Evolutionary conservation across 2,888 invertebrate genomes (phyloP), one percentile per base, ranked within the genome.

Genomic region (Drosophila prostipennis): DNA sequence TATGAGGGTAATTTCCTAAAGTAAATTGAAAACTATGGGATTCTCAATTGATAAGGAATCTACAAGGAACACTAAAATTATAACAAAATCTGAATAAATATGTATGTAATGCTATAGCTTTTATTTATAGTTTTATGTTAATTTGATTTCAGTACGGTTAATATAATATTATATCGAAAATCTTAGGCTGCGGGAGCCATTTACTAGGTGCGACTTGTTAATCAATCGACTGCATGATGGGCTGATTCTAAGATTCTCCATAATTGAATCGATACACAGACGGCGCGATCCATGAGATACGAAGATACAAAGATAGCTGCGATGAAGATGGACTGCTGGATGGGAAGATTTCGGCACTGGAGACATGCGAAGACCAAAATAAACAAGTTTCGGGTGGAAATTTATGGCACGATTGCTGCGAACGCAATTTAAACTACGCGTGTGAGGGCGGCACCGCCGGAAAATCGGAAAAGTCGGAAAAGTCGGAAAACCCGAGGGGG

Each of bases 381-480:
- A 73, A 56, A 56, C 67, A 78, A 80, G 69, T 77, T 78, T 54
- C 70, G 39, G 49, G 61, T 63, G 59, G 54, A 85, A 74, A 88
- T 82, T 88, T 85, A 87, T 82, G 78, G 77, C 75, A 81, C 83
- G 72, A 72, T 46, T 46, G 46, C 46, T 46, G 46, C 46, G 70
- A 82, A 70, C 80, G 72, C 79, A 87, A 87, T 82, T 82, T 87
- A 87, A 82, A 82, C 82, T 85, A 82, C 82, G 82, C 83, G 88
- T 82, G 82, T 85, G 82, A 82, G 82, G 84, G 74, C 63, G 68
- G 59, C 56, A 59, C 52, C 10, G 56, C 42, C 46, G 69, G 67
- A 51, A 37, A 52, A 54, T 37, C 42, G 69, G 67, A 51, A 37
- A 52, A 54, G n/a, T 19, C 46, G 56, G 65, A 51, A 37, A 52